Percentiles rank a stretch among this genome's conserved stretches.
Evolutionary conservation across 2,888 invertebrate species (phyloP).

Genomic region (Deilephila porcellus): DNA sequence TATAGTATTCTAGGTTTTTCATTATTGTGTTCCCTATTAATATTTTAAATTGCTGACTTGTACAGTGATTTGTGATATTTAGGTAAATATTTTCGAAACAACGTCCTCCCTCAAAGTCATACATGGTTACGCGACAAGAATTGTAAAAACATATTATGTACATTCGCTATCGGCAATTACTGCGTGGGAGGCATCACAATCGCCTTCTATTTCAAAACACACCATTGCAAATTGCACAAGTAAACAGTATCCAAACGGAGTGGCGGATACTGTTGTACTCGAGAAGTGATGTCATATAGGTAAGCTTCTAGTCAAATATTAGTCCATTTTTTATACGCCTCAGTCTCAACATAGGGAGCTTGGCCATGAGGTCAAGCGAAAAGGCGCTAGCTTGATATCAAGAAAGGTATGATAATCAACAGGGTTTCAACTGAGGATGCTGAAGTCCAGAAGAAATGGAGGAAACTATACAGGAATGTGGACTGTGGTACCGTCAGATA

Average conservation of each 20-base stretch:
- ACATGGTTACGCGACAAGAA: constrained; percentile 26
- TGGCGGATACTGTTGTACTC: not conserved
- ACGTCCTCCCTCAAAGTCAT: not conserved
- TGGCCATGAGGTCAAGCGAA: too few species aligned
- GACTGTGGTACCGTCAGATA: too few species aligned
- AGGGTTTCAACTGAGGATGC: too few species aligned
- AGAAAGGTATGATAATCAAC: too few species aligned
- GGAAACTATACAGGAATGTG: too few species aligned
- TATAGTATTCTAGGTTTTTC: too few species aligned
- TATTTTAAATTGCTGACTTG: not conserved
- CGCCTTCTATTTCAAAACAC: constrained; percentile 11
- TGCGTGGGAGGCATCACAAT: constrained; percentile 24
- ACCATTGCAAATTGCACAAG: constrained; percentile 8
- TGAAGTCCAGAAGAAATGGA: too few species aligned
- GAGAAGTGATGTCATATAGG: not conserved
- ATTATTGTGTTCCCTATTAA: too few species aligned
- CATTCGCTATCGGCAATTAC: constrained; percentile 4
- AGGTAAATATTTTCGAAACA: not conserved
- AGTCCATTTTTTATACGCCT: not conserved
- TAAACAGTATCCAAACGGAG: not conserved
- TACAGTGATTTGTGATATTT: not conserved
- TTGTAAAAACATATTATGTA: constrained; percentile 39
- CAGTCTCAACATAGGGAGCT: too few species aligned
- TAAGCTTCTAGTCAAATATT: not conserved
- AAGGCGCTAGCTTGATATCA: too few species aligned